Percentiles rank a stretch among this genome's conserved stretches.
phyloP scores from a whole-genome alignment of 2,888 invertebrate species.

The Melanotus villosus region DNA sequence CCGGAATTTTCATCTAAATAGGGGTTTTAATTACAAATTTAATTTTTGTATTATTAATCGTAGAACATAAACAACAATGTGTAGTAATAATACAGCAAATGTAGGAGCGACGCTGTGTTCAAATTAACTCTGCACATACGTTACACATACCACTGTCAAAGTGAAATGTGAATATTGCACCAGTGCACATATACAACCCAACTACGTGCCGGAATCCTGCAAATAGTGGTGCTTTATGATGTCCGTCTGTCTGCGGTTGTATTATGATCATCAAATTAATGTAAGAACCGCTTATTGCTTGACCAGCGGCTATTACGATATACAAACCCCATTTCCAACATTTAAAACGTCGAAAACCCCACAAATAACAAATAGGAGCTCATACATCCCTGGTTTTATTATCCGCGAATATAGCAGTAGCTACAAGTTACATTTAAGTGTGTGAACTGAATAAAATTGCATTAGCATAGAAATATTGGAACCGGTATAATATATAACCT shows the following conservation, averaged over 20 bases:
- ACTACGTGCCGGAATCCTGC: slow-evolving; percentile 15
- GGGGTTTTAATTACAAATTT: too few species aligned
- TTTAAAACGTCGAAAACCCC: too few species aligned
- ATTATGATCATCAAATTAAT: slow-evolving; percentile 33
- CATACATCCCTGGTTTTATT: too few species aligned
- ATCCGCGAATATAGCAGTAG: too few species aligned
- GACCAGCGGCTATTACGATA: slow-evolving; percentile 22
- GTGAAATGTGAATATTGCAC: slow-evolving; percentile 37
- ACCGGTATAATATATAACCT: slow-evolving; percentile 24
- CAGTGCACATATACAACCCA: slow-evolving; percentile 15
- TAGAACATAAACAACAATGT: slow-evolving; percentile 15
- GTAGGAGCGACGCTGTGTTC: slow-evolving; percentile 17
- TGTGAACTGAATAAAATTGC: slow-evolving; percentile 10
- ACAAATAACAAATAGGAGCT: too few species aligned
- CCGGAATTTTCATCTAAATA: too few species aligned
- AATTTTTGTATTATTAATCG: slow-evolving; percentile 5
- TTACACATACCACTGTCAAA: slow-evolving; percentile 32
- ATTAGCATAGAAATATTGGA: slow-evolving; percentile 20
- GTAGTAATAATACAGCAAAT: slow-evolving; percentile 18
- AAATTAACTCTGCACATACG: slow-evolving; percentile 41
- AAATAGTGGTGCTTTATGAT: slow-evolving; percentile 32
- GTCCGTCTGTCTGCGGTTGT: slow-evolving; percentile 22
- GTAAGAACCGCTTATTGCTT: slow-evolving; percentile 28
- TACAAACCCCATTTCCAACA: too few species aligned
- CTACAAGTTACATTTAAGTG: slow-evolving; percentile 5